Evolutionary conservation across 2,888 invertebrate genomes (phyloP).

Genomic region (Nomada fucata): DNA sequence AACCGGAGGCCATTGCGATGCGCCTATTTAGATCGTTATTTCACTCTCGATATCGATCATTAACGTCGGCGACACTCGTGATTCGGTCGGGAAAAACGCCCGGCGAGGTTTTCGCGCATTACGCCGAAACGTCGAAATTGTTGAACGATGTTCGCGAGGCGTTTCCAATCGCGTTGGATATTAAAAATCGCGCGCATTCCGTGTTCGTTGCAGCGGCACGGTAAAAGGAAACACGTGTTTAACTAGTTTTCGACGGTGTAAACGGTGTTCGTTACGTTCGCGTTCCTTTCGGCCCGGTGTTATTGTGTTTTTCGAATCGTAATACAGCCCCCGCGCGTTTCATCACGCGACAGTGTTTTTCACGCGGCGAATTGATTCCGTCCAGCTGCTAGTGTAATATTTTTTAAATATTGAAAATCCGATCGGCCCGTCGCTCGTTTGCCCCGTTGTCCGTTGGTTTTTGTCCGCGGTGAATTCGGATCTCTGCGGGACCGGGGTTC

Average conservation of each 20-base stretch:
- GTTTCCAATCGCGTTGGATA: background rate
- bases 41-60: slow-evolving; percentile 10
- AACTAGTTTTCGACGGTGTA: background rate
- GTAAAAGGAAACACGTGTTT: slow-evolving; percentile 20
- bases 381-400: background rate
- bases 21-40: slow-evolving; percentile 10
- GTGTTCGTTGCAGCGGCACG: background rate
- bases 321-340: background rate
- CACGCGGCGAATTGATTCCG: background rate
- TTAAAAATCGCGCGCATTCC: slow-evolving; percentile 1
- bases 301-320: slow-evolving; percentile 1
- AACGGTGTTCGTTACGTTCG: background rate
- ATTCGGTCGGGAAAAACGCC: background rate
- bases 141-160: background rate
- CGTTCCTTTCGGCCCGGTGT: background rate
- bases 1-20: background rate
- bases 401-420: slow-evolving; percentile 13
- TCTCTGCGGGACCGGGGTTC: background rate
- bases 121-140: background rate
- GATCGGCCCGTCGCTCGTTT: background rate
- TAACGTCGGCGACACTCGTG: background rate
- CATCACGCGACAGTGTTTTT: background rate
- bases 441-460: background rate
- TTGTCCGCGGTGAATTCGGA: background rate
- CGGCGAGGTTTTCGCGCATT: background rate